These are phyloP conservation scores for Panopea generosa DNA, from an alignment of 2,888 invertebrate genomes.

Conservation along the genomic window DNA sequence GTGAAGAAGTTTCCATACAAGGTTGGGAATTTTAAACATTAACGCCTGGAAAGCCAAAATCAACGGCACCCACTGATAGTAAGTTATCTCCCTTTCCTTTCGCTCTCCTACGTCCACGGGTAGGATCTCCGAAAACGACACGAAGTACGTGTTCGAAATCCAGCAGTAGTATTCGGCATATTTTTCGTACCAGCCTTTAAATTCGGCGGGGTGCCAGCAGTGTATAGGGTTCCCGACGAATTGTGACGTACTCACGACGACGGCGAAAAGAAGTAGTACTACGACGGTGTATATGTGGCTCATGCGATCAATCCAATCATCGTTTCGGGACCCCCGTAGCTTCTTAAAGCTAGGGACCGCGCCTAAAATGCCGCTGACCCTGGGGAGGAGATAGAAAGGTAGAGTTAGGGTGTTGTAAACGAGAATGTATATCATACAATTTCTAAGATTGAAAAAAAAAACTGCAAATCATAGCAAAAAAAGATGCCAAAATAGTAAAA, in stretches of 20 bases:
- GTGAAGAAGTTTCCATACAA: conserved; percentile 72
- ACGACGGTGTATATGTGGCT: conserved; percentile 77
- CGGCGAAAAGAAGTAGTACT: conserved; percentile 76
- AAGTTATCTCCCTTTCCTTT: conserved; percentile 71
- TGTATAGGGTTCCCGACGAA: conserved; percentile 78
- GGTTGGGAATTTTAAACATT: conserved; percentile 74
- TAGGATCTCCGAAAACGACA: conserved; percentile 69
- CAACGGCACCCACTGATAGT: conserved; percentile 78
- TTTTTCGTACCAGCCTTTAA: conserved; percentile 71
- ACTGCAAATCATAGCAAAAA: too few relatives aligned
- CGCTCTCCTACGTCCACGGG: conserved; percentile 67
- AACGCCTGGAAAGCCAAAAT: conserved; percentile 75
- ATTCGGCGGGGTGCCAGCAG: conserved; percentile 78
- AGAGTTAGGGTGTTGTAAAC: conserved; percentile 49
- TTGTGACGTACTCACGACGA: conserved; percentile 76
- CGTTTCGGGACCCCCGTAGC: conserved; percentile 73
- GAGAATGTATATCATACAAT: too few relatives aligned
- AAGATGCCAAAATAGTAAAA: too few relatives aligned
- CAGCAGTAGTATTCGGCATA: conserved; percentile 77
- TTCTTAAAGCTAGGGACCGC: conserved; percentile 73
- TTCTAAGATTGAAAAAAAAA: too few relatives aligned
- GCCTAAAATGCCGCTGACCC: conserved; percentile 72
- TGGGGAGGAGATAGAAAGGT: conserved; percentile 40
- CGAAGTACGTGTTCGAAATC: conserved; percentile 77
- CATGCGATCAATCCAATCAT: conserved; percentile 79